Percentiles rank a stretch among this genome's conserved stretches.
phyloP scores from a whole-genome alignment of 2,888 invertebrate species.

The Itoplectis maculator region DNA sequence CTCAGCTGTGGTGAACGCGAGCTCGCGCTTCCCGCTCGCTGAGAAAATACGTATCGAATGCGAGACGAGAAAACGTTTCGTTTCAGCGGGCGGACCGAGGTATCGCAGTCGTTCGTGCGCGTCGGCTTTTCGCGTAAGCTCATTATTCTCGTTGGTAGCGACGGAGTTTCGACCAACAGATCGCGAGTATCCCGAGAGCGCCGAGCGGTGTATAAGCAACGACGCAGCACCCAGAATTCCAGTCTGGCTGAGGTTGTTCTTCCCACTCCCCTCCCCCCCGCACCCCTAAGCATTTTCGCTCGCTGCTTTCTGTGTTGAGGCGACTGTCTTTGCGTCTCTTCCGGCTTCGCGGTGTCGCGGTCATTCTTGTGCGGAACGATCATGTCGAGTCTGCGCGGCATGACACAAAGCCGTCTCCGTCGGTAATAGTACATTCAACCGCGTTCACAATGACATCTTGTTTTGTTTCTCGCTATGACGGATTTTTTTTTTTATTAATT shows the following conservation, averaged over 20 bases:
- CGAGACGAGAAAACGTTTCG: conserved; percentile 44
- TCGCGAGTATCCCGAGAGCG: not conserved
- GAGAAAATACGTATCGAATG: conserved; percentile 53
- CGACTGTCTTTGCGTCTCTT: not conserved
- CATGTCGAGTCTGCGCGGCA: too few species aligned
- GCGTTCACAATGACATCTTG: not conserved
- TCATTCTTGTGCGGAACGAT: not conserved
- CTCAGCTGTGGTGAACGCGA: not conserved
- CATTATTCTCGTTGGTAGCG: conserved; percentile 40
- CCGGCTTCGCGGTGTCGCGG: not conserved
- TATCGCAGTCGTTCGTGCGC: conserved; percentile 47
- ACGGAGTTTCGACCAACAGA: conserved; percentile 23
- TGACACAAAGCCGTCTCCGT: not conserved
- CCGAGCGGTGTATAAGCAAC: not conserved
- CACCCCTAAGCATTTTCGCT: not conserved
- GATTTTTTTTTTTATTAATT: not conserved
- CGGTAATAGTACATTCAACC: not conserved
- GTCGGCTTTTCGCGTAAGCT: conserved; percentile 43
- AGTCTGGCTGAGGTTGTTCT: not conserved
- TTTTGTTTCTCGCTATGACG: not conserved
- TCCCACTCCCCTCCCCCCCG: conserved; percentile 9
- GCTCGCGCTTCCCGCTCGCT: conserved; percentile 3
- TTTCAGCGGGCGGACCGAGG: not conserved
- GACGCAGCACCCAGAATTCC: not conserved
- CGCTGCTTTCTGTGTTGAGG: not conserved